Base-by-base conservation (phyloP, 2,888 invertebrate genomes). In the Folsomia manolachei region DNA sequence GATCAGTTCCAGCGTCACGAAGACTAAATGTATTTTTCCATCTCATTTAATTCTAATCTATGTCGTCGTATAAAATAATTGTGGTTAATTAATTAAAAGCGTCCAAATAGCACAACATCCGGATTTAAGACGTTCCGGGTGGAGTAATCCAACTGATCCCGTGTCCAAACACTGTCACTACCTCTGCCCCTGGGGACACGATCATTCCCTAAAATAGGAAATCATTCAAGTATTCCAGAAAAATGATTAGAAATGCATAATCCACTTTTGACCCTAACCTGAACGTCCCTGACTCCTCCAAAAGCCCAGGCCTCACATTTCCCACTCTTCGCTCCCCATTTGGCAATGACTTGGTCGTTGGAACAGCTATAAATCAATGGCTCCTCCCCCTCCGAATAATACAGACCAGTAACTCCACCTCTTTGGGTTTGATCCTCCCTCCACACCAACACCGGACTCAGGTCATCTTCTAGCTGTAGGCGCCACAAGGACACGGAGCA, bases 281-380 rank as follows among this genome's bases (percentile, higher is more conserved):
- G 77, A 64, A 75, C 75, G 26, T 77, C 77, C n/a, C 73, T 64
- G 7, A 77, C 77, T 51, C 77, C 77, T 7, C 73, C 71, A 61
- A 70, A 75, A 18, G 19, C n/a, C 51, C 65, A 72, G 1, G 39
- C 63, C 27, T 14, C 23, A 4, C 70, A 60, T 0, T 74, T 63
- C 51, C 77, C 77, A 25, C 60, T 19, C 25, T 56, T 53, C 19
- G 11, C 19, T 25, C 69, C 53, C 75, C 73, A 75, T 4, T 71
- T 63, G 2, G 73, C 67, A 39, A 75, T 53, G 14, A 77, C 72
- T 73, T 77, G 75, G 25, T 77, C 77, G 67, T 77, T 77, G 27
- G 77, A 77, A 21, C 75, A 67, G 2, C 70, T 66, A 25, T 69
- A 75, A 21, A 77, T 62, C 4, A 27, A 26, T 1, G 53, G 39